A percentile compares a stretch with the other conserved stretches of the same genome.
phyloP scores from a whole-genome alignment of 2,113 vertebrate species.

The Dryoscopus gambensis region DNA sequence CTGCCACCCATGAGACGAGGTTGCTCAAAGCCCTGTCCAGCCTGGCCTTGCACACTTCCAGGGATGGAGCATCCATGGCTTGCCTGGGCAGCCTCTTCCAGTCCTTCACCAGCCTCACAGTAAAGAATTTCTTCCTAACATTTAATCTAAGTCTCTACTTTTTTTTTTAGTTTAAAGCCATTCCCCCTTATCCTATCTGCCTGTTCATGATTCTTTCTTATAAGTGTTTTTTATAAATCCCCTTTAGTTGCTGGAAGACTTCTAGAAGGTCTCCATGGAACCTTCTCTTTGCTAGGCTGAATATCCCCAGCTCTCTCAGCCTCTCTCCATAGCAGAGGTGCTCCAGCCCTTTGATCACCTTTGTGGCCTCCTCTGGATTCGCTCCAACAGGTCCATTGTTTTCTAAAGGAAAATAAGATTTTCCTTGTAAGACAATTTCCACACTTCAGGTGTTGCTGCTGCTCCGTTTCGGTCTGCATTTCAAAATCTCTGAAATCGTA shows the following conservation, averaged over 20 bases:
- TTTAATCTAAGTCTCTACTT: not conserved
- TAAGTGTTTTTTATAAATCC: not conserved
- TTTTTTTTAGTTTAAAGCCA: not conserved
- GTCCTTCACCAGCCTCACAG: not conserved
- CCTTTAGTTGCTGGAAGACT: not conserved
- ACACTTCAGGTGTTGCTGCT: not conserved
- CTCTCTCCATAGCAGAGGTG: not conserved
- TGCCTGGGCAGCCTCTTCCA: not conserved
- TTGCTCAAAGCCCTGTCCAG: accelerated
- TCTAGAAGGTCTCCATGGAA: not conserved
- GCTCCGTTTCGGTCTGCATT: accelerated
- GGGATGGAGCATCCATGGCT: not conserved
- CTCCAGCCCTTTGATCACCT: not conserved
- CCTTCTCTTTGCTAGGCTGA: not conserved
- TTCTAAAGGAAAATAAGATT: not conserved
- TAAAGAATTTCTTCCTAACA: not conserved
- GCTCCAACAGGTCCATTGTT: not conserved
- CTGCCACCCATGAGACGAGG: not conserved
- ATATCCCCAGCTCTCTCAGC: not conserved
- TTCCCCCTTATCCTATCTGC: not conserved
- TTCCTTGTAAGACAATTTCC: not conserved
- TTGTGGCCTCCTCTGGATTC: not conserved
- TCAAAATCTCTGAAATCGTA: not conserved
- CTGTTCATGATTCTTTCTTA: not conserved
- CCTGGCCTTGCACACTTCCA: not conserved